Base-by-base conservation (phyloP, 2,797 vertebrate species). In the Sylvia borin region DNA sequence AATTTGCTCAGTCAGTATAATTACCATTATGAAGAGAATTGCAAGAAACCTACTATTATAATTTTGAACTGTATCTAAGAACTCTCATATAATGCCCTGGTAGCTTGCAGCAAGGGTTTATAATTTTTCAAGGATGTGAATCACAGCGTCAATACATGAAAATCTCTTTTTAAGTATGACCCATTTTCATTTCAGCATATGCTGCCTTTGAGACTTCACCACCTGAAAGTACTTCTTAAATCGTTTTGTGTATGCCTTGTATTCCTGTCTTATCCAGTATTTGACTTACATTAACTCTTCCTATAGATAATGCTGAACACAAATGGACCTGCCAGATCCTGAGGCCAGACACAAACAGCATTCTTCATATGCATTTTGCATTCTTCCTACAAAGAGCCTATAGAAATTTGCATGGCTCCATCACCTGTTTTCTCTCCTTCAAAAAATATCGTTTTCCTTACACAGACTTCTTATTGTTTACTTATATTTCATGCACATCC, bases 1-100 rank as follows among this genome's bases (percentile, higher is more conserved):
- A 78, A 88, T 88, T 32, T 81, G n/a, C 88, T 83, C 82, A 70
- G 51, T 83, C 50, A 58, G 42, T 89, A 15, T 85, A 93, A 90
- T 88, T 94, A 58, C 62, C 22, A 32, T 84, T 90, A 91, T 53
- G 60, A 60, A 32, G 81, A 90, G 32, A 97, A 72, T 53, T 85
- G 53, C 62, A 91, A 74, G 79, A 94, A 90, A 58, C 14, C 60
- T 81, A 42, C 87, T 53, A 40, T 78, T 90, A 32, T 25, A 55
- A 60, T 91, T 90, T 83, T 85, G 84, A 93, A 60, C 68, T 93
- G 2, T 64, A 64, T 71, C 54, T 90, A 73, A 94, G 62, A 75
- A 78, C 36, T 86, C 50, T 90, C 12, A n/a, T 79, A 32, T 77
- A 88, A 72, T 54, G 42, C 36, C 50, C 40, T 77, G 70, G 10